These are phyloP conservation scores for Hydrophis major DNA, from an alignment of 2,797 vertebrate species.

Conservation along the genomic window DNA sequence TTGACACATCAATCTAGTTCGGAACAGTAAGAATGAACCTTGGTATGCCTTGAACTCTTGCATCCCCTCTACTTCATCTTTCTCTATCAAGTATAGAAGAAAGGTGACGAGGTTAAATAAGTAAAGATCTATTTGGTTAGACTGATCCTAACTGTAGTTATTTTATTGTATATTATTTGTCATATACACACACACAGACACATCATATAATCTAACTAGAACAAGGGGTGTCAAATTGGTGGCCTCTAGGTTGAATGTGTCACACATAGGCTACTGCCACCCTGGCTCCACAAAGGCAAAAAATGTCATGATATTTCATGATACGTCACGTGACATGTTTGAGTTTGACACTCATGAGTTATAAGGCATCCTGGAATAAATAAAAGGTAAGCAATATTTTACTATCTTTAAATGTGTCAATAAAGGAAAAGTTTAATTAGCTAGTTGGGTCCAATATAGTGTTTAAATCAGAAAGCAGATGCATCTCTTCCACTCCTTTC, in stretches of 20 bases:
- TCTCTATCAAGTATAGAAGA: neutral
- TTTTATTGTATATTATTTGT: too few relatives aligned
- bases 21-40: neutral
- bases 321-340: too few relatives aligned
- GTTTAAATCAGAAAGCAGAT: neutral
- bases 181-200: too few relatives aligned
- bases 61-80: neutral
- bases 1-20: neutral
- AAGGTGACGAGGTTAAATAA: neutral
- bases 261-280: too few relatives aligned
- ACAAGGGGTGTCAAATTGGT: too few relatives aligned
- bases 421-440: neutral
- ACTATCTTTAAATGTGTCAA: neutral
- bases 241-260: fast-evolving
- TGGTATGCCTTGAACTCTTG: neutral
- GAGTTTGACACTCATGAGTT: neutral
- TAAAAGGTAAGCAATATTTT: neutral
- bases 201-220: too few relatives aligned
- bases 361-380: neutral
- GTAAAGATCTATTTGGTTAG: neutral
- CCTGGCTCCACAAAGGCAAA: too few relatives aligned
- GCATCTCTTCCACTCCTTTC: neutral
- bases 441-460: neutral
- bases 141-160: neutral
- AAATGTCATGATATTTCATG: too few relatives aligned